Evolutionary conservation across 2,113 vertebrate genomes (phyloP).

Genomic region (Phalacrocorax aristotelis): DNA sequence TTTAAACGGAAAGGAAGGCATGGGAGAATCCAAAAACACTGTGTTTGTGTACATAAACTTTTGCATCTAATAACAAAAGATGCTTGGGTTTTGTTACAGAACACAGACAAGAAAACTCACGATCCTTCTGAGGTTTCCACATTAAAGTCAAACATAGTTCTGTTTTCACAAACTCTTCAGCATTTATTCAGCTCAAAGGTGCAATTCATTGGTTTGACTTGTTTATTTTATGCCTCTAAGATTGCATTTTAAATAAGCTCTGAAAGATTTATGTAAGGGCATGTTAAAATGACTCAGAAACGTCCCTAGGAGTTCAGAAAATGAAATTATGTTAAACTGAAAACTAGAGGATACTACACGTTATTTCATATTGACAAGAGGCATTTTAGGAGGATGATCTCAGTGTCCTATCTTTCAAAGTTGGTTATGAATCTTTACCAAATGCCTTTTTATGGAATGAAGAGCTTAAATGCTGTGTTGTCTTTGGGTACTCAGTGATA

Average conservation of each 20-base stretch:
- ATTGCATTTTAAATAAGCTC: not conserved
- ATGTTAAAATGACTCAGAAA: constrained; percentile 2
- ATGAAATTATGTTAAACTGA: not conserved
- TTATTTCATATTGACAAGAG: not conserved
- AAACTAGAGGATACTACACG: not conserved
- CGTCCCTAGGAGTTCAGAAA: not conserved
- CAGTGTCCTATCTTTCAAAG: not conserved
- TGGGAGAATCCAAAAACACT: not conserved
- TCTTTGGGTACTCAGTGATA: not conserved
- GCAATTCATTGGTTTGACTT: not conserved
- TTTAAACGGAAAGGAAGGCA: not conserved
- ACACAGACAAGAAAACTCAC: not conserved
- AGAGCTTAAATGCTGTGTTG: not conserved
- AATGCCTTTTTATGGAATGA: not conserved
- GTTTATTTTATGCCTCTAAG: not conserved
- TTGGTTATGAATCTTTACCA: not conserved
- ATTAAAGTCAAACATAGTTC: not conserved
- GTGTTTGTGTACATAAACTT: not conserved
- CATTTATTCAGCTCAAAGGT: constrained; percentile 7
- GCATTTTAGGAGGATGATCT: not conserved
- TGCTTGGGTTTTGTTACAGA: not conserved
- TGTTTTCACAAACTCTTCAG: not conserved
- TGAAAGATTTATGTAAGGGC: not conserved
- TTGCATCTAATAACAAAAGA: not conserved
- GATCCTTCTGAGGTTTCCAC: not conserved